Evolutionary conservation across 2,797 vertebrate genomes (phyloP).

Genomic region (Aldrovandia affinis): DNA sequence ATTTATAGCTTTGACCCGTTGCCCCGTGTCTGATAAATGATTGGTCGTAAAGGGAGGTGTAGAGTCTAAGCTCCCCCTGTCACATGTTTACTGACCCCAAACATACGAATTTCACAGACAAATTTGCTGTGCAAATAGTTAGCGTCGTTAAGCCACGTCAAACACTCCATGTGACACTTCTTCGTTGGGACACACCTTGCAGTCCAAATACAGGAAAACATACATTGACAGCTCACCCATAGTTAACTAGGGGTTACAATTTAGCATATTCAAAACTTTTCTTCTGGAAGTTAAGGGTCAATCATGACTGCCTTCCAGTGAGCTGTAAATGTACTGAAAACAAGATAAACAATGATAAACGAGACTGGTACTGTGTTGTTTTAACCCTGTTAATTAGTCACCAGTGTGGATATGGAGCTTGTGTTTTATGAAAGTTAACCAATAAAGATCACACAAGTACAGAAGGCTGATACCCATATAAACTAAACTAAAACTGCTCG

Average conservation of each 20-base stretch:
- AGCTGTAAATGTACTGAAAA: background rate
- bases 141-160: background rate
- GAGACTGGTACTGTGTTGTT: background rate
- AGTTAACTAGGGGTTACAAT: background rate
- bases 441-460: background rate
- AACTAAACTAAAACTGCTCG: background rate
- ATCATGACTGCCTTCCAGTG: background rate
- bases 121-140: constrained; percentile 2
- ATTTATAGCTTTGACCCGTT: constrained; percentile 60
- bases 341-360: background rate
- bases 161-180: background rate
- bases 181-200: background rate
- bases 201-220: background rate
- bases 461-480: background rate
- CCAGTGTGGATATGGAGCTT: constrained; percentile 11
- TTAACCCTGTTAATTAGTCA: constrained; percentile 6
- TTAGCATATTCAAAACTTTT: background rate
- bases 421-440: constrained; percentile 18
- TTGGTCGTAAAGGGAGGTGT: constrained; percentile 66
- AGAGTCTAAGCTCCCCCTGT: constrained; percentile 3
- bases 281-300: background rate
- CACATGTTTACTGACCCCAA: constrained; percentile 7
- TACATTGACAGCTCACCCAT: background rate
- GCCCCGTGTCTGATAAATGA: constrained; percentile 48
- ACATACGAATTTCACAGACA: background rate